Base-by-base conservation (phyloP, 2,888 invertebrate genomes). In the Ornithoptera priamus region DNA sequence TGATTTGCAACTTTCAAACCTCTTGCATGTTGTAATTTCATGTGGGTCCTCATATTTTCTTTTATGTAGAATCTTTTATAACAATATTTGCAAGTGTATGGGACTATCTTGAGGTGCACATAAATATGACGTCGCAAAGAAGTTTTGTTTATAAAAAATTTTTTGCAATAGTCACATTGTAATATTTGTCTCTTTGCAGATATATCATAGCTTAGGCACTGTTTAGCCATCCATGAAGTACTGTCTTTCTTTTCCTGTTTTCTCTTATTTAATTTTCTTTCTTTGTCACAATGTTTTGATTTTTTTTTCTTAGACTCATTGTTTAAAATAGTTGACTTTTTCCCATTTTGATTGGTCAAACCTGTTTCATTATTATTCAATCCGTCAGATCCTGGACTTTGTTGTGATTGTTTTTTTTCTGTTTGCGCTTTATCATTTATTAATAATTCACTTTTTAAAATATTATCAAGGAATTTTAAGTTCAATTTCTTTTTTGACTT, bases 91-190 rank as follows among this genome's bases (percentile, higher is more conserved):
- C 96, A 96, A 64, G 90, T 83, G 77, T 93, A 94, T 0, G 95
- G 95, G 62, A 94, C 92, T 75, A 95, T 92, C 73, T 95, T 93
- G 0, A 95, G 93, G 81, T 96, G 96, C 36, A 94, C 92, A 66
- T 94, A 93, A 73, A 94, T 89, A 81, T 96, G 96, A 77, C 95
- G 95, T 62, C 94, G 92, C 71, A 96, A 86, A 78, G 95, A 95
- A 72, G 94, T 94, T 75, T 94, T 94, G 66, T 93, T 93, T 65
- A 93, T 89, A 81, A 96, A 96, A 60, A 87, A 87, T 85, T 95
- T 95, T 4, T 93, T 82, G 79, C 96, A 96, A 70, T 94, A 87
- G 68, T 93, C 93, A 86, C 96, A 96, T 72, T 85, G 80, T 76
- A 81, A 87, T 57, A 74, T 10, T 22, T 73, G 72, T 50, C 71